These are phyloP conservation scores for Sisor rabdophorus DNA, from an alignment of 2,113 vertebrate genomes.

Conservation along the genomic window DNA sequence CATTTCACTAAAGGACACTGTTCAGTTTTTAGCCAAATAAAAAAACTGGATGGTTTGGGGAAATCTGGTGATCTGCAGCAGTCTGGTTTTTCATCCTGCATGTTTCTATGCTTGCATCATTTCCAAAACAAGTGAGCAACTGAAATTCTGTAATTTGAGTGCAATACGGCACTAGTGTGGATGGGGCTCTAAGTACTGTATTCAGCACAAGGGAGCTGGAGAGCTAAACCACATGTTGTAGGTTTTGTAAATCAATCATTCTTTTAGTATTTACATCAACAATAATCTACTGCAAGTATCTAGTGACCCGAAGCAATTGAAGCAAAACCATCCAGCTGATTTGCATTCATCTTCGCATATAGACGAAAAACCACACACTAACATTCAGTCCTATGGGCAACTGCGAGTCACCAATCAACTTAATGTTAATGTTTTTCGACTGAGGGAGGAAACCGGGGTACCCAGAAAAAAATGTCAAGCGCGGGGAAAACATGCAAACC, in stretches of 20 bases:
- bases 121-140: background rate
- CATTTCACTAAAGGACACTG: background rate
- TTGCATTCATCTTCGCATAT: too few species aligned
- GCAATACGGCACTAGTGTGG: background rate
- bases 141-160: constrained; percentile 5
- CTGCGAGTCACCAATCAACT: too few species aligned
- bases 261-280: background rate
- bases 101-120: background rate
- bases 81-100: background rate
- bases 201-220: background rate
- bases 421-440: too few species aligned
- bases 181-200: background rate
- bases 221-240: background rate
- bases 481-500: too few species aligned
- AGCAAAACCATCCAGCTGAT: too few species aligned
- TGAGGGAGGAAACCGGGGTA: too few species aligned
- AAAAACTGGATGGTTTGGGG: background rate
- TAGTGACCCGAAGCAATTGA: background rate
- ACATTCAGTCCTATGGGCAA: too few species aligned
- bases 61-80: background rate
- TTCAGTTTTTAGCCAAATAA: background rate
- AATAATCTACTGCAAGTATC: background rate
- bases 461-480: too few species aligned
- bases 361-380: too few species aligned
- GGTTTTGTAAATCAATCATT: background rate